Evolutionary conservation across 2,113 vertebrate species (phyloP).

Genomic region (Leuciscus idus): DNA sequence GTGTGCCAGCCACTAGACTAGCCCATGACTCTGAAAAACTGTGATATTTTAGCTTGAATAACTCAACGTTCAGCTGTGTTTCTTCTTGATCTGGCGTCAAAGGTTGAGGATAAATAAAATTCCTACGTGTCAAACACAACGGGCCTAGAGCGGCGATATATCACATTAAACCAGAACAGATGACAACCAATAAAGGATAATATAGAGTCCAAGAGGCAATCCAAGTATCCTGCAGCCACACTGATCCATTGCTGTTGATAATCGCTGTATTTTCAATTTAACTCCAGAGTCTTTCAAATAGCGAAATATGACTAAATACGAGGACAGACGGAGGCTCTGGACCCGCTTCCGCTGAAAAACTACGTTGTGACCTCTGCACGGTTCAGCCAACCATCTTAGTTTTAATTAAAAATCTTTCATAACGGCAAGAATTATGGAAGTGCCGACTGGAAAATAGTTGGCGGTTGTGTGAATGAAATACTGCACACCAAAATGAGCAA

Average conservation of each 20-base stretch:
- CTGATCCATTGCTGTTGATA: conserved; percentile 64
- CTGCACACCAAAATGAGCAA: conserved; percentile 59
- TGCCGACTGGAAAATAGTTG: conserved; percentile 66
- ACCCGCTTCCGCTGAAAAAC: conserved; percentile 60
- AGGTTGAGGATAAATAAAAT: conserved; percentile 81
- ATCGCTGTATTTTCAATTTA: conserved; percentile 68
- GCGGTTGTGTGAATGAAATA: conserved; percentile 68
- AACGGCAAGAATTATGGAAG: conserved; percentile 71
- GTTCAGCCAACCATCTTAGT: conserved; percentile 69
- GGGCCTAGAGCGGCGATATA: conserved; percentile 69
- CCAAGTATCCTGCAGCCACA: conserved; percentile 41
- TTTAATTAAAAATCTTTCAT: conserved; percentile 80
- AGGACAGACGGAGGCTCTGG: conserved; percentile 43
- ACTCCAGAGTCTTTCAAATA: conserved; percentile 64
- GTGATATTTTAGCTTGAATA: conserved; percentile 45
- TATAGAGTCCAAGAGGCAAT: conserved; percentile 67
- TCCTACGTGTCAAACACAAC: conserved; percentile 72
- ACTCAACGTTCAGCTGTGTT: conserved; percentile 73
- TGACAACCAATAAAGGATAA: conserved; percentile 85
- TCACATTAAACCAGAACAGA: conserved; percentile 75
- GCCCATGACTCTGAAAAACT: neutral
- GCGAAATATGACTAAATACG: conserved; percentile 64
- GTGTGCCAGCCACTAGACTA: neutral
- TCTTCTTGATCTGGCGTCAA: conserved; percentile 75
- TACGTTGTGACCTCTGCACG: conserved; percentile 65